phyloP scores from a whole-genome alignment of 2,797 vertebrate species.

The Paramormyrops hopkinsi region DNA sequence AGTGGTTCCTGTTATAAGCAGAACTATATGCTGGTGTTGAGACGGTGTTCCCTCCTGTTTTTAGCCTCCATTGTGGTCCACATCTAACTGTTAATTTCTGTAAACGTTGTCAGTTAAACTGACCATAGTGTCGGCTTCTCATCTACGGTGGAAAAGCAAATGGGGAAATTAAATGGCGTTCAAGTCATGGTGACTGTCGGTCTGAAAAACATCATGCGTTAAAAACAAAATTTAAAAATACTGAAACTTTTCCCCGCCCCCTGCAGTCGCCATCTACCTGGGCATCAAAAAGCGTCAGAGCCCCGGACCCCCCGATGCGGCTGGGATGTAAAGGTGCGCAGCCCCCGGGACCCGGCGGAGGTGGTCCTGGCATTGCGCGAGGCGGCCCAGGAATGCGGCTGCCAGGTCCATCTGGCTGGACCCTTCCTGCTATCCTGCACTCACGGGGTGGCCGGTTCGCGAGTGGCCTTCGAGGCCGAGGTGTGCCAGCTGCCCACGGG shows the following conservation, averaged over 20 bases:
- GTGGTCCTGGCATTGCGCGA: conserved; percentile 75
- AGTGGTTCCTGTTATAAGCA: too few species aligned
- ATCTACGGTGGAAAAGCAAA: not conserved
- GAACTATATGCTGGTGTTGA: too few species aligned
- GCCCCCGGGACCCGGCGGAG: conserved; percentile 72
- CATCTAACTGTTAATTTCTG: not conserved
- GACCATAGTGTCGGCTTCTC: not conserved
- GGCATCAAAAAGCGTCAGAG: conserved; percentile 66
- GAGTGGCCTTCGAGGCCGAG: conserved; percentile 78
- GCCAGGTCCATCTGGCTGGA: conserved; percentile 73
- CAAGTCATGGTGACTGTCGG: not conserved
- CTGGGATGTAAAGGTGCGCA: conserved; percentile 81
- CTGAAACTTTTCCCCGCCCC: not conserved
- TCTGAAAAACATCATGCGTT: not conserved
- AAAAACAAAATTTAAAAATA: not conserved
- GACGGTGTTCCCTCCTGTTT: not conserved
- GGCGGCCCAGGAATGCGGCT: conserved; percentile 68
- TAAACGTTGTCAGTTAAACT: not conserved
- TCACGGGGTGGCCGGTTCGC: conserved; percentile 67
- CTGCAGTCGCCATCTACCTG: conserved; percentile 63
- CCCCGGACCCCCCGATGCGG: conserved; percentile 67
- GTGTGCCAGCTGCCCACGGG: conserved; percentile 77
- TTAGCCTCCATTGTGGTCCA: not conserved
- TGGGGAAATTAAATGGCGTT: not conserved
- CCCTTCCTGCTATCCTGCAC: conserved; percentile 83